Evolutionary conservation across 2,113 vertebrate species (phyloP).

Genomic region (Epinephelus cyanopodus): DNA sequence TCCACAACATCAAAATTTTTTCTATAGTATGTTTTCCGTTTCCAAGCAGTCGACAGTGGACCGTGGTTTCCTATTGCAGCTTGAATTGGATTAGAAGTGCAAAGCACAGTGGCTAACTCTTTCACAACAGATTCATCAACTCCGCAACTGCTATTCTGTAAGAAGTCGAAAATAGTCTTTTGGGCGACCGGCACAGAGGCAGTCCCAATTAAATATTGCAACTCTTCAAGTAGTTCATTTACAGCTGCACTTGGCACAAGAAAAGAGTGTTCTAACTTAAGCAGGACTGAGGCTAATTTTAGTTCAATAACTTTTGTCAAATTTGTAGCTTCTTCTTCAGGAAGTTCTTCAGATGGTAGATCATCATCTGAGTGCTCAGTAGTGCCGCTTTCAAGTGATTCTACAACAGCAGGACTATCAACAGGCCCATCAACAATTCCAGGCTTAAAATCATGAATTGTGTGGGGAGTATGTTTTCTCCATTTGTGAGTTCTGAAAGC

Average conservation of each 20-base stretch:
- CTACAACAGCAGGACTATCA: background rate
- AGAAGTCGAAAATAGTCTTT: background rate
- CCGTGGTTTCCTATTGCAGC: background rate
- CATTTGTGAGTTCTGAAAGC: constrained; percentile 17
- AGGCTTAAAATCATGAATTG: background rate
- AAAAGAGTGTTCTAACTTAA: background rate
- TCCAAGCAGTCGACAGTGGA: background rate
- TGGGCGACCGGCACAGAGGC: background rate
- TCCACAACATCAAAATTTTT: background rate
- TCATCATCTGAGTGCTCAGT: background rate
- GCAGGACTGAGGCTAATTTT: background rate
- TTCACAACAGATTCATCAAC: background rate
- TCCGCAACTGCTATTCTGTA: background rate
- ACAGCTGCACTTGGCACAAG: background rate
- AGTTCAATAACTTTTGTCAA: background rate
- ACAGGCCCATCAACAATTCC: background rate
- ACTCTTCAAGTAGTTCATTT: background rate
- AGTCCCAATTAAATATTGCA: background rate
- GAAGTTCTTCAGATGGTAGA: background rate
- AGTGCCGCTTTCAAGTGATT: background rate
- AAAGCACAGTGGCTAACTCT: background rate
- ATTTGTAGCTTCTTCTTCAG: background rate
- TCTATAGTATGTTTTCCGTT: background rate
- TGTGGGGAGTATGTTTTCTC: background rate
- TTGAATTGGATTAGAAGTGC: background rate